Evolutionary conservation across 2,797 vertebrate species (phyloP), one percentile per base, ranked within the genome.

Genomic region (Myotis myotis): DNA sequence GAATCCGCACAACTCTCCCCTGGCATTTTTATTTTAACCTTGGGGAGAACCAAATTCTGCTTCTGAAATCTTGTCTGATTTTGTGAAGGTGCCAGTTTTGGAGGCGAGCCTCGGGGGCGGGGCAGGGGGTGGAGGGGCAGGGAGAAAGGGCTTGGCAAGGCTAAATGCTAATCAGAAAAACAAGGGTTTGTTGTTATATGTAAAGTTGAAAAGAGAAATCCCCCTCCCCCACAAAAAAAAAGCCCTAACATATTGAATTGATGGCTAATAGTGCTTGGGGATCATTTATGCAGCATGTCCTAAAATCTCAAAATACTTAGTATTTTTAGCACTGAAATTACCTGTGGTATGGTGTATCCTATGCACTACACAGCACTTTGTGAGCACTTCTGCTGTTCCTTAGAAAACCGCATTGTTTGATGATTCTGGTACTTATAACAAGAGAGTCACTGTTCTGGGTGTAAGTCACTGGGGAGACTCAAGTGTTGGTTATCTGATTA

Each of bases 241-340:
- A 98, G 89, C 79, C 66, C 96, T 95, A 97, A 96, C 93, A 95
- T 97, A 96, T 95, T 98, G 98, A 97, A 97, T 96, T 97, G 97
- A 98, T 97, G 95, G 93, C 81, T 80, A 89, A 87, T 60, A 95
- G 71, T 87, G 68, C 80, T 96, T 78, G 79, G 89, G 90, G 96
- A 96, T 93, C 94, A 97, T 95, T 89, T 96, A 44, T 57, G 89
- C 83, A 97, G 68, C 62, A 72, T 3, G 74, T 57, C 79, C 85
- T 95, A 91, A 89, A 96, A 87, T 96, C 95, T 97, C 87, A 95
- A 85, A 97, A 87, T 60, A 53, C 1, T 41, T 38, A 75, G 41
- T 53, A 80, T n/a, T 93, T 94, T 94, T 87, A 96, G 95, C 30
- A 82, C 62, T 89, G 23, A 66, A 89, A 66, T 33, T 60, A 71